Conservation (phyloP, 2,797 vertebrate genomes). For the Dicrostonyx torquatus region DNA sequence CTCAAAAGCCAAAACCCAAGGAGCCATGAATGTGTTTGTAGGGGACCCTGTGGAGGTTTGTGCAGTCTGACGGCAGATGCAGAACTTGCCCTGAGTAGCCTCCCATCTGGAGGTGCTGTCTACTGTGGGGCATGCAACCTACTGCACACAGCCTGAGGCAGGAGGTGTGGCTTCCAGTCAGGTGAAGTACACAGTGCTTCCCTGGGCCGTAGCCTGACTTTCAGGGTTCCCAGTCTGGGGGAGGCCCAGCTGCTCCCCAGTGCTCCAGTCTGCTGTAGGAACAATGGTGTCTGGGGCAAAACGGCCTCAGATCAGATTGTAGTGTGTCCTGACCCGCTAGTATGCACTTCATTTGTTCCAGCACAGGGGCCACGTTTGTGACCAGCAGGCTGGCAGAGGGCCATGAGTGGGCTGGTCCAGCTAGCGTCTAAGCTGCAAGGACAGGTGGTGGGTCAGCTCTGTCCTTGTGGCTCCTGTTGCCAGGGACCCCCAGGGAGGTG, state of each 20-base stretch:
- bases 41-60: not conserved
- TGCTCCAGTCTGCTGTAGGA: not conserved
- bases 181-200: not conserved
- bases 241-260: not conserved
- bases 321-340: not conserved
- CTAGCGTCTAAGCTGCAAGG: not conserved
- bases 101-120: not conserved
- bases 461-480: not conserved
- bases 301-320: not conserved
- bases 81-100: not conserved
- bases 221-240: not conserved
- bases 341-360: not conserved
- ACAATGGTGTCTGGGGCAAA: not conserved
- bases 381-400: not conserved
- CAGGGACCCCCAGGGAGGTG: constrained; percentile 10
- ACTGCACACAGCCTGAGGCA: not conserved
- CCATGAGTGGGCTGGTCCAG: not conserved
- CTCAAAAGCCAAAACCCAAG: not conserved
- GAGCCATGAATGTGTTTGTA: not conserved
- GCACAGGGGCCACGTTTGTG: not conserved
- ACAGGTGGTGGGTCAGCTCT: not conserved
- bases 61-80: not conserved
- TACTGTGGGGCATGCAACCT: not conserved
- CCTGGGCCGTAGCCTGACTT: not conserved
- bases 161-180: not conserved